Conservation (phyloP, 53 echinoderm and acorn worm species). For the Henricia sp. region DNA sequence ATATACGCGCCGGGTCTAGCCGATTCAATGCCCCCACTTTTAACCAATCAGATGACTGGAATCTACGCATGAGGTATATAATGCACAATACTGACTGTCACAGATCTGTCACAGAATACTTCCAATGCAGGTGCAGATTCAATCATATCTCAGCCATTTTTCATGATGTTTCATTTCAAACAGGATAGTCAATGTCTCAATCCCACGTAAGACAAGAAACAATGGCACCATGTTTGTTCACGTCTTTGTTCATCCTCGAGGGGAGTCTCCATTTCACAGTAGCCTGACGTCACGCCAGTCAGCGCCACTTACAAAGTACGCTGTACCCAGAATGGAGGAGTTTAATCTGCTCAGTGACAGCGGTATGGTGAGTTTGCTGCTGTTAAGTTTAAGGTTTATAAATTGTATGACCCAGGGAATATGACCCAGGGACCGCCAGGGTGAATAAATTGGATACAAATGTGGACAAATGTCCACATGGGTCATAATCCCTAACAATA, state of each 20-base stretch:
- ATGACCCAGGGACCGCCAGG: too few relatives aligned
- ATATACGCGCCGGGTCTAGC: too few relatives aligned
- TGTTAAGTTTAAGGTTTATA: not conserved
- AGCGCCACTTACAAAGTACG: constrained; percentile 73
- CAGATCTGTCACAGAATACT: too few relatives aligned
- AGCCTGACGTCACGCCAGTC: constrained; percentile 52
- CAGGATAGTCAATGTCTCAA: constrained; percentile 85
- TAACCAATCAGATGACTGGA: too few relatives aligned
- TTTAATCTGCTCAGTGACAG: constrained; percentile 69
- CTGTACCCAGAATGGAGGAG: constrained; percentile 73
- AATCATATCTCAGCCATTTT: too few relatives aligned
- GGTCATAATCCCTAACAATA: too few relatives aligned
- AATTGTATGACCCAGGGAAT: not conserved
- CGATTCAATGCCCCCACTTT: too few relatives aligned
- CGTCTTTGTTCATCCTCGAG: constrained; percentile 67
- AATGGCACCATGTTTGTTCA: constrained; percentile 81
- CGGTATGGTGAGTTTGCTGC: constrained; percentile 2
- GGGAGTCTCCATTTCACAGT: constrained; percentile 47
- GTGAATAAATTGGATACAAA: too few relatives aligned
- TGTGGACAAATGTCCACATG: too few relatives aligned
- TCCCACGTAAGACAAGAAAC: constrained; percentile 79
- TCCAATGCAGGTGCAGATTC: too few relatives aligned
- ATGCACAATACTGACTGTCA: too few relatives aligned
- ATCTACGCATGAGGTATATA: too few relatives aligned
- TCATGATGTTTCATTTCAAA: constrained; percentile 9